Conservation (phyloP, 2,797 vertebrate species). For the Neosilurus hyrtlii region DNA sequence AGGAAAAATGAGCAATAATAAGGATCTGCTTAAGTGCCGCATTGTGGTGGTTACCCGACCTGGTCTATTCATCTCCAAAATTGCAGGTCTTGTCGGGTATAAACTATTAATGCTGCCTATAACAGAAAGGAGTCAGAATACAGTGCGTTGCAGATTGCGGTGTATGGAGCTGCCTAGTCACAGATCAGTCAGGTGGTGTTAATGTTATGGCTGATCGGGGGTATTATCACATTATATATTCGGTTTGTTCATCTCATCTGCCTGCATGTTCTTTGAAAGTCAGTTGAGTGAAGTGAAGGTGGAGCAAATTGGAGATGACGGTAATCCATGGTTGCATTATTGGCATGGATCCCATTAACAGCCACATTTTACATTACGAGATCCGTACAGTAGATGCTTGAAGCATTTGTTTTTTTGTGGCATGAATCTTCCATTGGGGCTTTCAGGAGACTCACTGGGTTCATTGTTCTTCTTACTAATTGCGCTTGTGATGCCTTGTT, state of each 20-base stretch:
- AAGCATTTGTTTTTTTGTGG: slow-evolving; percentile 31
- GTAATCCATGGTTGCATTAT: slow-evolving; percentile 42
- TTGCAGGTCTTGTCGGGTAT: no score
- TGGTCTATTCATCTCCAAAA: no score
- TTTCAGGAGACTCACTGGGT: slow-evolving; percentile 36
- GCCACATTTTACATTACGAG: slow-evolving; percentile 37
- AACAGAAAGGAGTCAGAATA: no score
- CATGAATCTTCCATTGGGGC: slow-evolving; percentile 24
- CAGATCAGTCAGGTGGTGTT: no score
- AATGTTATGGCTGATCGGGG: no score
- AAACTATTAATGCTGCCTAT: no score
- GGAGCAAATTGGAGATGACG: slow-evolving; percentile 38
- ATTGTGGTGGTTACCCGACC: no score
- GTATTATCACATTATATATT: not conserved
- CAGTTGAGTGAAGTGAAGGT: slow-evolving; percentile 46
- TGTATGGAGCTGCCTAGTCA: no score
- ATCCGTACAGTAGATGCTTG: slow-evolving; percentile 38
- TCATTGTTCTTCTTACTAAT: slow-evolving; percentile 15
- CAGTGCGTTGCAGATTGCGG: no score
- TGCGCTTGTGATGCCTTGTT: slow-evolving; percentile 13
- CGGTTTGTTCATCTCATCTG: not conserved
- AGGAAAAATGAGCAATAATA: no score
- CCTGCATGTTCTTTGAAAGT: slow-evolving; percentile 48
- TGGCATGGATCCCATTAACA: slow-evolving; percentile 29
- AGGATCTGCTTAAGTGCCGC: no score